Evolutionary conservation across 2,113 vertebrate genomes (phyloP).

Genomic region (Cervus canadensis): DNA sequence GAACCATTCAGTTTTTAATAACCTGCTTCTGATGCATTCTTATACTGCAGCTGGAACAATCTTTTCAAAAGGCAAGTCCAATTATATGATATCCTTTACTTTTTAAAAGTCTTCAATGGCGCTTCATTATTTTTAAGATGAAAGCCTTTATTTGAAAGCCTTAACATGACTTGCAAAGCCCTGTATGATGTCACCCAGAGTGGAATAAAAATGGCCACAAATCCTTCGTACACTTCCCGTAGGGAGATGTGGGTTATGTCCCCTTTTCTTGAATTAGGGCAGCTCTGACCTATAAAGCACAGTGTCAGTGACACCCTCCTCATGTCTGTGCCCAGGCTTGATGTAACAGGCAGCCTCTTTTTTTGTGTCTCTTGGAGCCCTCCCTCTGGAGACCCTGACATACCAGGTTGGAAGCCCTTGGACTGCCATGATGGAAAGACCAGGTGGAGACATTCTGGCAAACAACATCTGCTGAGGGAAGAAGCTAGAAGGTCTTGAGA

Average conservation of each 20-base stretch:
- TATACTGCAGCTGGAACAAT: not conserved
- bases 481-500: not conserved
- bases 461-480: not conserved
- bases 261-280: not conserved
- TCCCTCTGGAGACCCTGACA: not conserved
- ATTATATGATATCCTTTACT: not conserved
- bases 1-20: not conserved
- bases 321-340: not conserved
- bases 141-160: not conserved
- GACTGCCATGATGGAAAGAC: not conserved
- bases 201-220: not conserved
- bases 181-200: not conserved
- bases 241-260: not conserved
- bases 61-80: not conserved
- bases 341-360: not conserved
- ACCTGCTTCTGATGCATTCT: not conserved
- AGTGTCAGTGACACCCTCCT: not conserved
- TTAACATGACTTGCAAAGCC: not conserved
- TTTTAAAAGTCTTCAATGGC: not conserved
- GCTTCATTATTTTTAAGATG: conserved; percentile 8
- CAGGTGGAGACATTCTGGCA: not conserved
- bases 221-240: not conserved
- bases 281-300: not conserved
- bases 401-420: not conserved
- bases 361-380: not conserved